Evolutionary conservation across 2,888 invertebrate genomes (phyloP), one percentile per base, ranked within the genome.

Genomic region (Perizoma flavofasciatum): DNA sequence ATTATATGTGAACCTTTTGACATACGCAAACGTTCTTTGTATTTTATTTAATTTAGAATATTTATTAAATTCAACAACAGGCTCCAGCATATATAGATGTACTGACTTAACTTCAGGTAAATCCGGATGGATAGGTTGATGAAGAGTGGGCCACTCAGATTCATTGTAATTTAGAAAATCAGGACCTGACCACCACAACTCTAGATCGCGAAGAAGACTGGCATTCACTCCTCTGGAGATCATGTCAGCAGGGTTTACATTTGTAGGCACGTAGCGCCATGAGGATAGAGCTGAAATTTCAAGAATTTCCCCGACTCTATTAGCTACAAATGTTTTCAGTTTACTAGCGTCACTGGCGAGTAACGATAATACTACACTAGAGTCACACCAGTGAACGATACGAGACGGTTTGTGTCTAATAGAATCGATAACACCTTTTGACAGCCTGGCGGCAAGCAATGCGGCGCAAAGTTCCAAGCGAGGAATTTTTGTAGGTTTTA

Each of bases 321-420:
- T 55, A 41, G 55, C 55, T 5, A 55, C 47, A 11, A 54, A 54
- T 5, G 53, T 46, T 39, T 54, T 54, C 22, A 54, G 32, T 32
- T 46, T 46, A 32, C 10, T 6, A 5, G 43, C 5, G 33, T 52
- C 44, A 32, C 34, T 34, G 9, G n/a, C 40, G 33, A 52, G n/a
- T 44, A 44, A 54, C 5, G 9, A n/a, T 22, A 46, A 39, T 3
- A 46, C 46, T 4, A 54, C 39, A n/a, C 46, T 46, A n/a, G 53
- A 54, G 11, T 54, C 53, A 40, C 43, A 46, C 46, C 46, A 54
- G 11, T 50, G 22, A 40, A 40, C 39, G 9, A 50, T 40, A 9
- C 35, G 22, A 32, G 10, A 9, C 32, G 32, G 46, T 11, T 37
- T 37, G 37, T 37, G 37, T 7, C 37, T 49, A 10, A 43, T 6